Percentiles rank a stretch among this genome's conserved stretches.
phyloP scores from a whole-genome alignment of 1,140 invertebrate species.

The Achatina immaculata region DNA sequence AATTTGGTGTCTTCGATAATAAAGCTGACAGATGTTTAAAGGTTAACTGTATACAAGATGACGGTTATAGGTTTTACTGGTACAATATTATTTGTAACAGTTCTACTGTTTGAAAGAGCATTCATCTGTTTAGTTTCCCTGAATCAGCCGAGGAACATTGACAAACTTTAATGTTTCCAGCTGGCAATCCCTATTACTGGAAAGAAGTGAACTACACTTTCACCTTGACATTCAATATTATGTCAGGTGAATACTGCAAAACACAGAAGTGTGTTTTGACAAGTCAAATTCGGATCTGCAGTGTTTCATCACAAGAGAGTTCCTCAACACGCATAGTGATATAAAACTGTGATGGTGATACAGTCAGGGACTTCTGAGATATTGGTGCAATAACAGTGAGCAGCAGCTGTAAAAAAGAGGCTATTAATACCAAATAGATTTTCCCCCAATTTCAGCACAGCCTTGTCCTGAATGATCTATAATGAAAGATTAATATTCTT shows the following conservation, averaged over 20 bases:
- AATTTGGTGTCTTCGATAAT: too few species aligned
- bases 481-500: not conserved
- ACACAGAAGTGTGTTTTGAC: not conserved
- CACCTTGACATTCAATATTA: not conserved
- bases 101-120: not conserved
- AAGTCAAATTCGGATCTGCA: not conserved
- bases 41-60: too few species aligned
- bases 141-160: not conserved
- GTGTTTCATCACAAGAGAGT: not conserved
- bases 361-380: conserved; percentile 36
- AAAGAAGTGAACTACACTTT: not conserved
- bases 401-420: conserved; percentile 47
- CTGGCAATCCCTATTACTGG: not conserved
- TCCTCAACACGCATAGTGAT: not conserved
- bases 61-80: too few species aligned
- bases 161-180: not conserved
- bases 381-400: conserved; percentile 40
- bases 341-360: conserved; percentile 6
- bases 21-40: too few species aligned
- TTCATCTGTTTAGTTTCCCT: not conserved
- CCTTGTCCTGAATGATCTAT: not conserved
- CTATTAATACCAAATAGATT: conserved; percentile 39
- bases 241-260: conserved; percentile 5
- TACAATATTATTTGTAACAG: too few species aligned
- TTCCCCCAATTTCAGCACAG: conserved; percentile 9